Evolutionary conservation across 2,797 vertebrate species (phyloP).

Genomic region (Neopelma chrysocephalum): DNA sequence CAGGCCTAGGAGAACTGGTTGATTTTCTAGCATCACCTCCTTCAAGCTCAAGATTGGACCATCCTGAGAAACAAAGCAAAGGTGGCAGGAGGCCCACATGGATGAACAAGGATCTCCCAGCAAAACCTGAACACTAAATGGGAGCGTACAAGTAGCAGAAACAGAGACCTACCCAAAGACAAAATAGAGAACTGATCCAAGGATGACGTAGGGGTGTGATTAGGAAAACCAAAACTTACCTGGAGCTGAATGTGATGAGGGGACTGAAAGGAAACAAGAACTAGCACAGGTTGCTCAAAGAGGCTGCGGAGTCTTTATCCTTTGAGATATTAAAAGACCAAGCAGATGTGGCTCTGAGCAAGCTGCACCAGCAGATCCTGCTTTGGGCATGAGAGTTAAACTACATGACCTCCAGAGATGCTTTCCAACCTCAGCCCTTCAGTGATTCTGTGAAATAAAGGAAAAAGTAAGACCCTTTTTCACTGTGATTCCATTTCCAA

Average conservation of each 20-base stretch:
- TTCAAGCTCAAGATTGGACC: neutral
- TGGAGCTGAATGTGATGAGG: neutral
- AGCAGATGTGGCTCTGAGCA: neutral
- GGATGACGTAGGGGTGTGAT: accelerated
- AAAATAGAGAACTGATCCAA: neutral
- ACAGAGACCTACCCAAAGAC: neutral
- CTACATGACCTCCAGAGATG: neutral
- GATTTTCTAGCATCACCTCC: neutral
- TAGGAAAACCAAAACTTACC: neutral
- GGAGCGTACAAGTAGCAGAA: accelerated
- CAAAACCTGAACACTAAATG: neutral
- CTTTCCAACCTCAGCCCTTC: neutral
- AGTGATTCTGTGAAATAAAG: neutral
- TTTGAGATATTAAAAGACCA: neutral
- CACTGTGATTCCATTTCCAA: neutral
- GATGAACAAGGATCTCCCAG: neutral
- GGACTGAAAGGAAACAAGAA: neutral
- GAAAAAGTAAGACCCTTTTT: neutral
- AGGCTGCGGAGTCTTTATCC: neutral
- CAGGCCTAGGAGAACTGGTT: neutral
- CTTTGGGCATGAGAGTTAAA: neutral
- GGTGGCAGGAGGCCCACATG: neutral
- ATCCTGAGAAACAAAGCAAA: neutral
- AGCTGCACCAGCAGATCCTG: neutral
- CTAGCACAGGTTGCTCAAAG: neutral